These are phyloP conservation scores for Tinamus major DNA, from an alignment of 2,797 vertebrate species.

Conservation along the genomic window DNA sequence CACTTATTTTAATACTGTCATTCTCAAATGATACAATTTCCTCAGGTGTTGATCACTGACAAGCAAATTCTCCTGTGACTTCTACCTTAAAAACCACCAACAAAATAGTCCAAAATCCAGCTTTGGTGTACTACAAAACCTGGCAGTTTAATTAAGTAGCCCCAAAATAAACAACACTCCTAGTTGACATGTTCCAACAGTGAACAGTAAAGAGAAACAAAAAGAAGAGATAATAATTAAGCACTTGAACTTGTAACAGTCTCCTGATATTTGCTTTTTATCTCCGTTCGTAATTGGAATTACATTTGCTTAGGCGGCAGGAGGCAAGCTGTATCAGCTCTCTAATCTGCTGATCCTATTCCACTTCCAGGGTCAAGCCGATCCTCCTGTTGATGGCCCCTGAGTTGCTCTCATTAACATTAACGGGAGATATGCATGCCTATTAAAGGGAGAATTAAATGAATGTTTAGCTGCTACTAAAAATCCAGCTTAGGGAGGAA, in stretches of 20 bases:
- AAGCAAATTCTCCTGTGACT: background rate
- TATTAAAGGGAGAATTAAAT: background rate
- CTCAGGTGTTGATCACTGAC: background rate
- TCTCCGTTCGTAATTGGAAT: background rate
- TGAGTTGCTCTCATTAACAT: background rate
- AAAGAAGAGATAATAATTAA: background rate
- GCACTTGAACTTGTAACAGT: background rate
- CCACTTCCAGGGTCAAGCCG: background rate
- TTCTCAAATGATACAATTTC: conserved; percentile 2
- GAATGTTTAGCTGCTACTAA: background rate
- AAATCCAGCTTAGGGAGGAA: background rate
- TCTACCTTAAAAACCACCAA: background rate
- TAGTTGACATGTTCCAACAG: background rate
- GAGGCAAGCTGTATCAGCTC: background rate
- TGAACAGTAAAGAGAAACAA: background rate
- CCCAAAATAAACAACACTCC: background rate
- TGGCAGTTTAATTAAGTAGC: conserved; percentile 7
- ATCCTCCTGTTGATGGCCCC: background rate
- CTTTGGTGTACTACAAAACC: conserved; percentile 4
- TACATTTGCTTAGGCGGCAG: background rate
- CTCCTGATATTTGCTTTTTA: background rate
- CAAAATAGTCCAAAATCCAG: background rate
- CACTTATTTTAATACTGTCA: background rate
- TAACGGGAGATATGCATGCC: background rate
- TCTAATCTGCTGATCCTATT: background rate